phyloP scores from a whole-genome alignment of 2,113 vertebrate species.

The Oryzias woworae region DNA sequence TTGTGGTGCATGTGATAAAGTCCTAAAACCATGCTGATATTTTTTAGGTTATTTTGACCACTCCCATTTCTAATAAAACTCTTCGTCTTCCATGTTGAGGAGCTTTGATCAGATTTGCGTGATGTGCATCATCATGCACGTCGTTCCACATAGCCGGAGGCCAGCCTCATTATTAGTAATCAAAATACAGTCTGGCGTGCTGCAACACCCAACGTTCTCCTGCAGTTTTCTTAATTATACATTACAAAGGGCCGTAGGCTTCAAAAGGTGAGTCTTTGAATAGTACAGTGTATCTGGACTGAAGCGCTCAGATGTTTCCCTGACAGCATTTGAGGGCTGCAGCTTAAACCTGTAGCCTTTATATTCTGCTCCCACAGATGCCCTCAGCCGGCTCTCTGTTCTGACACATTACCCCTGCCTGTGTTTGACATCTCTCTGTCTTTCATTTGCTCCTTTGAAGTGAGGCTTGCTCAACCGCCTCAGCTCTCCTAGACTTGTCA shows the following conservation, averaged over 20 bases:
- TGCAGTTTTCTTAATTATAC: constrained; percentile 39
- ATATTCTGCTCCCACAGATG: constrained; percentile 14
- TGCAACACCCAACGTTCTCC: constrained; percentile 13
- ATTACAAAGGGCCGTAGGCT: constrained; percentile 24
- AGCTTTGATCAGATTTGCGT: constrained; percentile 60
- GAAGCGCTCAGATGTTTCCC: constrained; percentile 10
- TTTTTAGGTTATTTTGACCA: constrained; percentile 2
- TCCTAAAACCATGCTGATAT: too few species aligned
- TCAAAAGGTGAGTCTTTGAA: constrained; percentile 30
- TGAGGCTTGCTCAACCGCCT: constrained; percentile 38
- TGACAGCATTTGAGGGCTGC: constrained; percentile 9
- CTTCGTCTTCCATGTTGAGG: constrained; percentile 48
- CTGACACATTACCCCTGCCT: constrained; percentile 18
- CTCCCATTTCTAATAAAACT: constrained; percentile 47
- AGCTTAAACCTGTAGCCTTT: constrained; percentile 9
- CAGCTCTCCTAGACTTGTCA: constrained; percentile 51
- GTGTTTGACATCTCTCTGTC: constrained; percentile 33
- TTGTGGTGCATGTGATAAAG: background rate
- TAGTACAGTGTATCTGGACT: background rate
- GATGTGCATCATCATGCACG: constrained; percentile 53
- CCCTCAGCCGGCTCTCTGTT: constrained; percentile 23
- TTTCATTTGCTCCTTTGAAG: constrained; percentile 60
- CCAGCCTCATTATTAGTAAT: constrained; percentile 53
- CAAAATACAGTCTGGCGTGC: constrained; percentile 22
- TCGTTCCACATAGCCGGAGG: constrained; percentile 45